Conservation (phyloP, 2,888 invertebrate species). For the Myathropa florea region DNA sequence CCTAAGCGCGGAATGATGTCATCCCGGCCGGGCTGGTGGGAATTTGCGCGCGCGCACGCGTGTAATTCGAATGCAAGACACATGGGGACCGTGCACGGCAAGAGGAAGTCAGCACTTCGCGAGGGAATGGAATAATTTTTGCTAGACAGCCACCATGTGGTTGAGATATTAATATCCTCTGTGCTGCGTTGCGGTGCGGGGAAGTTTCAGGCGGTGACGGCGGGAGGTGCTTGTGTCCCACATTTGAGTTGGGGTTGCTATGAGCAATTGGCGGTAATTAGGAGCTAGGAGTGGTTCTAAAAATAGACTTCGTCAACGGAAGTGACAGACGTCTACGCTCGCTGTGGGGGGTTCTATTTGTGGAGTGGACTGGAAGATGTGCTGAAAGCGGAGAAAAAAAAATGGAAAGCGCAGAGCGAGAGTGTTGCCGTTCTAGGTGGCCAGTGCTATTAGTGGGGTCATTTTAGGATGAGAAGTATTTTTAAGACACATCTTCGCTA, state of each 20-base stretch:
- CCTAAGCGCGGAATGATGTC: constrained; percentile 50
- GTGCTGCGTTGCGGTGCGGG: too few species aligned
- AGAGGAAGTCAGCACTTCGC: constrained; percentile 33
- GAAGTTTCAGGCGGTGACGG: background rate
- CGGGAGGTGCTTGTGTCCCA: background rate
- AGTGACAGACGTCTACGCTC: background rate
- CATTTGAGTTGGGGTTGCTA: background rate
- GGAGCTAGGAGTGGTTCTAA: background rate
- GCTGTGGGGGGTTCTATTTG: background rate
- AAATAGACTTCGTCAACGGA: background rate
- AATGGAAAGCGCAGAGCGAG: too few species aligned
- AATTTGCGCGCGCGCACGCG: constrained; percentile 15
- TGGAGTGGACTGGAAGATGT: background rate
- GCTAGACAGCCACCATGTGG: background rate
- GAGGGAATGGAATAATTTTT: constrained; percentile 12
- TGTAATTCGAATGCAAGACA: constrained; percentile 57
- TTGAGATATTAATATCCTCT: background rate
- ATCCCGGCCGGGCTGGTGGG: constrained; percentile 2
- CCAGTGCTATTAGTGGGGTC: too few species aligned
- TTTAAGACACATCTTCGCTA: too few species aligned
- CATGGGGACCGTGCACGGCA: constrained; percentile 11
- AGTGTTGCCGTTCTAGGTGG: too few species aligned
- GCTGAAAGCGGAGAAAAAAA: too few species aligned
- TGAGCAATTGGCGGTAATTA: background rate
- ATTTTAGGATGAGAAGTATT: too few species aligned